A percentile compares a stretch with the other conserved stretches of the same genome.
Conservation (phyloP, 1,140 invertebrate species). For the Drusus annulatus region DNA sequence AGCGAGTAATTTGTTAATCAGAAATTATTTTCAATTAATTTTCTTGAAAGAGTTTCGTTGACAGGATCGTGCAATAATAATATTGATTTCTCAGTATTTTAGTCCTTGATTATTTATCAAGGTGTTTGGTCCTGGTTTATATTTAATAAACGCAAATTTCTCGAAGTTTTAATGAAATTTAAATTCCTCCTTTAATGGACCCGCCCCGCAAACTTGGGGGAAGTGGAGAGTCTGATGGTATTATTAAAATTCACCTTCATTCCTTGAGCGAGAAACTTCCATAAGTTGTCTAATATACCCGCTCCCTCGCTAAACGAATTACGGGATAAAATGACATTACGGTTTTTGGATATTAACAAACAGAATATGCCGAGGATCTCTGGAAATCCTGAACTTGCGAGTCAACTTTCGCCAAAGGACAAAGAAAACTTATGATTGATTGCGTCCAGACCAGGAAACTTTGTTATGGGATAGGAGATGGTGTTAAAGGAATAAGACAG, state of each 20-base stretch:
- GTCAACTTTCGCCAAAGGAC: slow-evolving; percentile 17
- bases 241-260: slow-evolving; percentile 31
- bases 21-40: too few relatives aligned
- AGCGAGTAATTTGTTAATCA: too few relatives aligned
- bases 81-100: too few relatives aligned
- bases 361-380: slow-evolving; percentile 8
- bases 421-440: slow-evolving; percentile 17
- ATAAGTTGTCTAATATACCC: slow-evolving; percentile 24
- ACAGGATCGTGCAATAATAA: too few relatives aligned
- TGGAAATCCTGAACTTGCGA: slow-evolving; percentile 2
- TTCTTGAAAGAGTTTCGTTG: too few relatives aligned
- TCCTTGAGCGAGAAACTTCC: slow-evolving; percentile 5
- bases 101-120: neutral
- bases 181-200: neutral
- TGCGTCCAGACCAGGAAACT: slow-evolving; percentile 11
- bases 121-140: neutral
- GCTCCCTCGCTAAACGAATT: slow-evolving; percentile 5
- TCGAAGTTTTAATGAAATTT: slow-evolving; percentile 14
- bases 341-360: slow-evolving; percentile 26
- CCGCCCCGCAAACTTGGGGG: neutral
- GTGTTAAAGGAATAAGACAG: slow-evolving; percentile 4
- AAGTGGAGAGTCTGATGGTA: neutral
- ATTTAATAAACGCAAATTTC: slow-evolving; percentile 9
- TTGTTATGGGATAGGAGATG: neutral
- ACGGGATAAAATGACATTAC: slow-evolving; percentile 24